These are phyloP conservation scores for Agrenia bidenticulata DNA, from an alignment of 2,888 invertebrate genomes.

Conservation along the genomic window DNA sequence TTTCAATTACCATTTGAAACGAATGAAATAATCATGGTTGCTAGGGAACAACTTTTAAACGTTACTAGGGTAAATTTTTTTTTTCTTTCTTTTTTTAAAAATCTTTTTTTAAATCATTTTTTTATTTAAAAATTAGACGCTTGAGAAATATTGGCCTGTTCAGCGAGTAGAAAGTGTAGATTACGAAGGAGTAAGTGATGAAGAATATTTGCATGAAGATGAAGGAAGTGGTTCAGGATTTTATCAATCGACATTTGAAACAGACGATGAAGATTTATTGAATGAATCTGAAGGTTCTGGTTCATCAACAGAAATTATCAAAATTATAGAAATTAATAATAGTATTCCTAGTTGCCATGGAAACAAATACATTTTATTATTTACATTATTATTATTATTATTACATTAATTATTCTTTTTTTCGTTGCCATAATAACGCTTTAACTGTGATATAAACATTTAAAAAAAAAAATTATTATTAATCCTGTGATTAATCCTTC, in stretches of 20 bases:
- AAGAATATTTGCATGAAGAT: background rate
- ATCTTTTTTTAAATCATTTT: background rate
- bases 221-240: background rate
- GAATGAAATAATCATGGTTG: no score
- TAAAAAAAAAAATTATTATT: conserved; percentile 4
- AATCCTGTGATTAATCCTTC: no score
- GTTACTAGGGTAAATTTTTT: no score
- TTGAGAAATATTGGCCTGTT: conserved; percentile 33
- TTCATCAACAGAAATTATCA: no score
- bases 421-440: conserved; percentile 9
- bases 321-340: no score
- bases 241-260: background rate
- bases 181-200: background rate
- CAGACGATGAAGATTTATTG: conserved; percentile 9
- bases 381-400: background rate
- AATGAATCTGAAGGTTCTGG: background rate
- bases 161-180: background rate
- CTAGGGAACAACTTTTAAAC: no score
- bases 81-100: no score
- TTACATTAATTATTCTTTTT: background rate
- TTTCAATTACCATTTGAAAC: no score
- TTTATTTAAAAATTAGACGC: no score
- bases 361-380: no score
- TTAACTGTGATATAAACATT: conserved; percentile 3
- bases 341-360: no score